Base-by-base conservation (phyloP, 1,140 invertebrate species). In the Magallana angulata region DNA sequence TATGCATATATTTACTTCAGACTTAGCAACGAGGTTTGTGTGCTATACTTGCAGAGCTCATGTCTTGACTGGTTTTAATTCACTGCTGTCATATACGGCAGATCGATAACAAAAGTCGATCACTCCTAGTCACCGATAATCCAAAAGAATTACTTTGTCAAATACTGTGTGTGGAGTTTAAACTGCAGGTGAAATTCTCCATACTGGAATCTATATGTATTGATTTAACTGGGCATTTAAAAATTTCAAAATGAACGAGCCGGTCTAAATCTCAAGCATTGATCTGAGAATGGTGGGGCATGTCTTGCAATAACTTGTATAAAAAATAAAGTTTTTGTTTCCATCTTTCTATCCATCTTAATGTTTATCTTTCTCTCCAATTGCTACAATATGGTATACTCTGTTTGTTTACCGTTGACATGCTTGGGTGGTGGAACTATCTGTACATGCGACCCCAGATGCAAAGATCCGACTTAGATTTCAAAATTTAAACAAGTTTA, bases 41-140 rank as follows among this genome's bases (percentile, higher is more conserved):
- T 76, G 68, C 24, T 76, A 76, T 76, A 48, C 36, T 76, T 76
- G 11, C 68, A 36, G 68, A 30, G 68, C 9, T 76, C 68, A 30
- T 11, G 68, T 76, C 68, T 76, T 30, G 68, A 76, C 68, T 36
- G 68, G 68, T 36, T 76, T 8, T 30, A 18, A 30, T 76, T 76
- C 68, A 76, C 68, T 76, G 68, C 24, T 24, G 24, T 76, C 24
- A 18, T 30, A 76, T 30, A 30, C 68, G 68, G 68, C 68, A 76
- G 68, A 76, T 76, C 68, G 68, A 76, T 76, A 76, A 48, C 68
- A 76, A 76, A 76, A 76, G 68, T 76, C 68, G 68, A 76, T 76
- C 68, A 12, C 24, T 76, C 64, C 18, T 76, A 76, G 68, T 76
- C 68, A 30, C 36, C 24, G 68, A 76, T 76, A 76, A 76, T 76